Evolutionary conservation across 2,797 vertebrate species (phyloP), one percentile per base, ranked within the genome.

Genomic region (Carcharodon carcharias): DNA sequence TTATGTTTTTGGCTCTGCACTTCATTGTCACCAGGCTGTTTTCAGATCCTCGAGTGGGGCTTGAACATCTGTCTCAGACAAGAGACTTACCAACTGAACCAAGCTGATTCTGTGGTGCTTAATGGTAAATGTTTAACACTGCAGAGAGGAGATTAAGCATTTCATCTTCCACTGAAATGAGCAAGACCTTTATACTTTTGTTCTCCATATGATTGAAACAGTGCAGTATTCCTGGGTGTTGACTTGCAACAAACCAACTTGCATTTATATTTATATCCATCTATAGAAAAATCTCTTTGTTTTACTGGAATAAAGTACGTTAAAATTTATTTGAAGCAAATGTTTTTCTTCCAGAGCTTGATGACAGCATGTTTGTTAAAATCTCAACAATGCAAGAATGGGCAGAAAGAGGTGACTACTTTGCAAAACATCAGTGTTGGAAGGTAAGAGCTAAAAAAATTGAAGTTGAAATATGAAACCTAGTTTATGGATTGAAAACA

Each of bases 351-450:
- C 2, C 96, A 98, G 98, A 98, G 71, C 97, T 98, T 35, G 98
- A 98, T 3, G 98, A 98, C 95, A 98, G 97, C 96, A 98, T 98
- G 98, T 98, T 98, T 97, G 98, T 97, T 96, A 98, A 98, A 97
- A 98, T 98, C 26, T 98, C 98, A 4, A 98, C 98, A 87, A 97
- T 97, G 26, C 97, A 97, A 96, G 98, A 98, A 91, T 98, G 98
- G 98, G 97, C 98, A n/a, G 97, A 97, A 7, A 98, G 98, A 96
- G 98, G 98, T 96, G 98, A 98, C 28, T 98, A 98, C 96, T 98
- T 98, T 0, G 98, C 98, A 77, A 98, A 98, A 96, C 98, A 98
- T 96, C 98, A 98, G 96, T 98, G 98, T 96, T 98, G 98, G 98
- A 98, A 98, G 98, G 98, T 98, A 97, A 96, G 97, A 35, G 26